These are phyloP conservation scores for Tethya wilhelma DNA, from an alignment of 37 sponge, comb jelly and placozoan species.

Conservation along the genomic window DNA sequence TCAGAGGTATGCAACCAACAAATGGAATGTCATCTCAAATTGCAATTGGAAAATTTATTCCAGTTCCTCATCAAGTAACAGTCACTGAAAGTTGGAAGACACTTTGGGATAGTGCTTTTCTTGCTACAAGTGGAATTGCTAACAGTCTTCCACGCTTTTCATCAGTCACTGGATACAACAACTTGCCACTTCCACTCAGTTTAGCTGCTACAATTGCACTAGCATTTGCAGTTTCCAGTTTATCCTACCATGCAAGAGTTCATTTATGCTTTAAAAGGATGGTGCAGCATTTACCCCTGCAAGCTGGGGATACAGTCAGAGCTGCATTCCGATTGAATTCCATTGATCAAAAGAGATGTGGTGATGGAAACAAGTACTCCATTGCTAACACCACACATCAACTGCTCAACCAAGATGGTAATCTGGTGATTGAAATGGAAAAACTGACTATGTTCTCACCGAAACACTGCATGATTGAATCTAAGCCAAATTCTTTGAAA, in stretches of 20 bases:
- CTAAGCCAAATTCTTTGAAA: neutral
- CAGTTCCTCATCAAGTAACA: conserved; percentile 13
- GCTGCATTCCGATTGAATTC: conserved; percentile 22
- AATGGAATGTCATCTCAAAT: neutral
- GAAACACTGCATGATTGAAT: neutral
- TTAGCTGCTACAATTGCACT: conserved; percentile 7
- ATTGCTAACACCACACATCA: conserved; percentile 32
- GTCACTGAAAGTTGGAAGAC: conserved; percentile 38
- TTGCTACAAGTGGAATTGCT: neutral
- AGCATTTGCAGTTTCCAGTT: conserved; percentile 12
- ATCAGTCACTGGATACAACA: neutral
- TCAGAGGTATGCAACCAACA: neutral
- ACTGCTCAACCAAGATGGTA: conserved; percentile 34
- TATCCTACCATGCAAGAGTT: conserved; percentile 30
- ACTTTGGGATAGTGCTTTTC: conserved; percentile 37
- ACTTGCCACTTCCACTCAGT: conserved; percentile 17
- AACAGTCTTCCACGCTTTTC: conserved; percentile 10
- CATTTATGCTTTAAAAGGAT: conserved; percentile 19
- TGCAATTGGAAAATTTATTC: conserved; percentile 2
- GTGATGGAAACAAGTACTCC: conserved; percentile 13
- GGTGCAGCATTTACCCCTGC: conserved; percentile 15
- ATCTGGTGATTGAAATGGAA: conserved; percentile 20
- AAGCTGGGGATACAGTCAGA: conserved; percentile 18
- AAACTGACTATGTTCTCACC: conserved; percentile 44
- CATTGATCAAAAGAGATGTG: neutral